These are phyloP conservation scores for Apocrypta bakeri DNA, from an alignment of 1,140 invertebrate genomes.

Conservation along the genomic window DNA sequence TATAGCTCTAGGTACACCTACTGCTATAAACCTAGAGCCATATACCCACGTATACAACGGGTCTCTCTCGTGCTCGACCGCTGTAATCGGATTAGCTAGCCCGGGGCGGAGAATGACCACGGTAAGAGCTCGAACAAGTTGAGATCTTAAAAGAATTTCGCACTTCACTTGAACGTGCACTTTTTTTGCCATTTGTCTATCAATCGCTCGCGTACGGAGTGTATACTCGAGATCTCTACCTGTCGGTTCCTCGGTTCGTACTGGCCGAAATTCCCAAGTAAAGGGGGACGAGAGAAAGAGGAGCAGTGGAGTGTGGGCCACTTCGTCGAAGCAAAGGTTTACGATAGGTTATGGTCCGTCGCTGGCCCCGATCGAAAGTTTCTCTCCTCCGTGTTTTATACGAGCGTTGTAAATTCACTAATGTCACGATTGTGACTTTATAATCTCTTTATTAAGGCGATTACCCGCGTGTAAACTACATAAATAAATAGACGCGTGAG, in stretches of 20 bases:
- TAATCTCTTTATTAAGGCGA: slow-evolving; percentile 37
- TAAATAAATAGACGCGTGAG: too few relatives aligned
- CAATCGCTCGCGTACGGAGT: neutral
- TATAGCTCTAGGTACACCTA: too few relatives aligned
- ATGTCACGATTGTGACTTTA: slow-evolving; percentile 27
- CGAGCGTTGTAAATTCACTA: slow-evolving; percentile 33
- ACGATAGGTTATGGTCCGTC: slow-evolving; percentile 56
- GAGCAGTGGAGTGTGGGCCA: slow-evolving; percentile 42
- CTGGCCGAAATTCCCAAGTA: neutral
- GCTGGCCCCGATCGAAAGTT: slow-evolving; percentile 51
- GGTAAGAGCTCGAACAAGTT: neutral
- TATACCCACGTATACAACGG: neutral
- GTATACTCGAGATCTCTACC: too few relatives aligned
- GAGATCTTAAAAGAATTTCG: neutral
- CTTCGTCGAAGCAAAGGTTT: slow-evolving; percentile 19
- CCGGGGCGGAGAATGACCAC: neutral
- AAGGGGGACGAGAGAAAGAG: slow-evolving; percentile 23
- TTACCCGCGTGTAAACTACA: too few relatives aligned
- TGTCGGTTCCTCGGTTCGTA: too few relatives aligned
- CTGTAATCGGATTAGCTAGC: slow-evolving; percentile 21
- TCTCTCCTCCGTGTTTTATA: neutral
- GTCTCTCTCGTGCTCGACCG: neutral
- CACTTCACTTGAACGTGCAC: neutral
- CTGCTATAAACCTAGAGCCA: too few relatives aligned
- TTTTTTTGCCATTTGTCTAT: neutral